Percentiles rank a stretch among this genome's conserved stretches.
phyloP scores from a whole-genome alignment of 2,888 invertebrate species.

The Ametastegia equiseti region DNA sequence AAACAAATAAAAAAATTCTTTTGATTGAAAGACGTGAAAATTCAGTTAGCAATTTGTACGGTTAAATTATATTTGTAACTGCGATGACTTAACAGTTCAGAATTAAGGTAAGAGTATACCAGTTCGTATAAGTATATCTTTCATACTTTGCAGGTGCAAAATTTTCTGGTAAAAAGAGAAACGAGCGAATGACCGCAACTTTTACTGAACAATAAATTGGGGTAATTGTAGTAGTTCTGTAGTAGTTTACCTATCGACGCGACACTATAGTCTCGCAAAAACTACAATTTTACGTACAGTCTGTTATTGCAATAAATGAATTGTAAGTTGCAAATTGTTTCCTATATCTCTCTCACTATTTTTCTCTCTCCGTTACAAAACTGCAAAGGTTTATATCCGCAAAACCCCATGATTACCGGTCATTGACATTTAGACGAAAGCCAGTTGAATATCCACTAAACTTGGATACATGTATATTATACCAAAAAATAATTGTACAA shows the following conservation, averaged over 20 bases:
- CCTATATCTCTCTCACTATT: too few species aligned
- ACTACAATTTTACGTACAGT: background rate
- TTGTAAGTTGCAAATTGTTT: background rate
- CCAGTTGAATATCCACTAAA: background rate
- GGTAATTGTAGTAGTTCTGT: background rate
- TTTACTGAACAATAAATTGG: background rate
- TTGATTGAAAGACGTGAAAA: background rate
- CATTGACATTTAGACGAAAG: background rate
- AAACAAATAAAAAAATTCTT: background rate
- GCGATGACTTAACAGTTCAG: too few species aligned
- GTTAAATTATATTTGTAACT: background rate
- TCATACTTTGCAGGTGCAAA: too few species aligned
- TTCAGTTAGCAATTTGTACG: background rate
- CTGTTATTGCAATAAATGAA: background rate
- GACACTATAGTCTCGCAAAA: background rate
- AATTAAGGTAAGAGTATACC: too few species aligned
- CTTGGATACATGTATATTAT: background rate
- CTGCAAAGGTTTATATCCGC: background rate
- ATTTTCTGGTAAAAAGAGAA: background rate
- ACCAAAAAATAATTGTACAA: background rate
- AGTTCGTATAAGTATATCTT: too few species aligned
- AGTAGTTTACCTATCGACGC: too few species aligned
- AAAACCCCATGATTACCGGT: background rate
- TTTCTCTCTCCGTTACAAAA: background rate
- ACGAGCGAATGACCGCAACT: background rate